These are phyloP conservation scores for Cassiopea xamachana DNA, from an alignment of 30 jellyfish, hydroid and myxozoan species.

Conservation along the genomic window DNA sequence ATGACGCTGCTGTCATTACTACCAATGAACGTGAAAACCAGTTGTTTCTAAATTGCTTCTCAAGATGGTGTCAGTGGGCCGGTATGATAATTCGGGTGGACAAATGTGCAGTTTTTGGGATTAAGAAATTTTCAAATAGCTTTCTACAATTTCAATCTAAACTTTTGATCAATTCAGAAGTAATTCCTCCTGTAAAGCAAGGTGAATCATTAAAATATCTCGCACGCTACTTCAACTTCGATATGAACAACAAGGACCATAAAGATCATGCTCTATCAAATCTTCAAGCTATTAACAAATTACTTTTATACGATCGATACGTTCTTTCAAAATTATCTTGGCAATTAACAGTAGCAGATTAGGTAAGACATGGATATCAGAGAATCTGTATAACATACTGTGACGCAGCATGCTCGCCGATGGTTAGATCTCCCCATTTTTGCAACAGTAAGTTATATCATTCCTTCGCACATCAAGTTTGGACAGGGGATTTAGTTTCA, in stretches of 20 bases:
- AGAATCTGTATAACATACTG: neutral
- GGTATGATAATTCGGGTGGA: no score
- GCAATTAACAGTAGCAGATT: no score
- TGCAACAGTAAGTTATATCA: neutral
- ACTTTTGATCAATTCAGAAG: no score
- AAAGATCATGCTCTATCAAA: neutral
- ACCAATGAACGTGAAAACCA: no score
- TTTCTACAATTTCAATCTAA: no score
- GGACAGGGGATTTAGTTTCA: neutral
- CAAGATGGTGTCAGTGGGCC: no score
- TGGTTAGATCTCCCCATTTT: no score
- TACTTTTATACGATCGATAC: neutral
- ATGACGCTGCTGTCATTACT: no score
- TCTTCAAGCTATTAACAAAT: neutral
- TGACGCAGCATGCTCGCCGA: neutral
- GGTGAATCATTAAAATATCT: neutral
- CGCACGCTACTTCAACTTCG: constrained; percentile 10
- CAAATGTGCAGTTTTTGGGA: no score
- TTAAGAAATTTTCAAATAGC: no score
- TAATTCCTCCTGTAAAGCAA: no score
- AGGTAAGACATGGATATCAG: neutral
- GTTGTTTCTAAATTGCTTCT: no score
- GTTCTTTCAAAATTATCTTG: neutral
- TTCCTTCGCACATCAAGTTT: neutral
- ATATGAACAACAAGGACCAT: neutral